Conservation (phyloP, 1,140 invertebrate genomes). For the Goniozus legneri region DNA sequence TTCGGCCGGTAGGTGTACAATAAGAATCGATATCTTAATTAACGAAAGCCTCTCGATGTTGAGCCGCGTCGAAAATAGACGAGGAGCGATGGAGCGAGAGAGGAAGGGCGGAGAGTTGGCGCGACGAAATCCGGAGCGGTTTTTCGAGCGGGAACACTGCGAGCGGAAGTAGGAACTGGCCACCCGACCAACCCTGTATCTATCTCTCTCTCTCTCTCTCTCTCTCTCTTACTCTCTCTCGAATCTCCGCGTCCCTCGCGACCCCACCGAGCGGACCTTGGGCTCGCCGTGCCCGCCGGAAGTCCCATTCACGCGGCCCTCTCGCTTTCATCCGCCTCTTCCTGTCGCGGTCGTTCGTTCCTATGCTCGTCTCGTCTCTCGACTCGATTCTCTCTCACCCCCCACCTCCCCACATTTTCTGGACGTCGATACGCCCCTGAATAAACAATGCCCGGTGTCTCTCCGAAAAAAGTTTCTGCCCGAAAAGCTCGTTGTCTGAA, state of each 20-base stretch:
- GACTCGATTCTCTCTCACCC: constrained; percentile 11
- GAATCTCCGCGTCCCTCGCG: constrained; percentile 46
- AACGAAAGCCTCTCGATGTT: constrained; percentile 32
- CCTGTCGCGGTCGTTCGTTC: constrained; percentile 23
- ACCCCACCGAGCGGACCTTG: too few species aligned
- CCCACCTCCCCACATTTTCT: too few species aligned
- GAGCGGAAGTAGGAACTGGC: constrained; percentile 52
- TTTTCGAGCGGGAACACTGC: constrained; percentile 38
- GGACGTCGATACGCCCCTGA: constrained; percentile 45
- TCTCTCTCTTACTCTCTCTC: too few species aligned
- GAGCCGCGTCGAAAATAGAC: constrained; percentile 18
- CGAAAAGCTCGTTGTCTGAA: too few species aligned
- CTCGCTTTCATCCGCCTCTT: constrained; percentile 39
- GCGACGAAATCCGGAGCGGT: constrained; percentile 41
- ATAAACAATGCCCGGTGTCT: constrained; percentile 44
- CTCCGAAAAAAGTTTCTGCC: constrained; percentile 36
- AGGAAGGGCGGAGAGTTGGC: constrained; percentile 14
- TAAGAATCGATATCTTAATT: constrained; percentile 57
- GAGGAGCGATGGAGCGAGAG: constrained; percentile 5
- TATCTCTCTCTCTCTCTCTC: too few species aligned
- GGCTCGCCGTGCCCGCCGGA: too few species aligned
- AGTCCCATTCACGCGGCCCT: constrained; percentile 51
- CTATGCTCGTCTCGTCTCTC: constrained; percentile 21
- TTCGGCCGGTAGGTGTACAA: constrained; percentile 38
- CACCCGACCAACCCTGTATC: too few species aligned